Base-by-base conservation (phyloP, 2,888 invertebrate genomes). In the Neuroscelio doddi region DNA sequence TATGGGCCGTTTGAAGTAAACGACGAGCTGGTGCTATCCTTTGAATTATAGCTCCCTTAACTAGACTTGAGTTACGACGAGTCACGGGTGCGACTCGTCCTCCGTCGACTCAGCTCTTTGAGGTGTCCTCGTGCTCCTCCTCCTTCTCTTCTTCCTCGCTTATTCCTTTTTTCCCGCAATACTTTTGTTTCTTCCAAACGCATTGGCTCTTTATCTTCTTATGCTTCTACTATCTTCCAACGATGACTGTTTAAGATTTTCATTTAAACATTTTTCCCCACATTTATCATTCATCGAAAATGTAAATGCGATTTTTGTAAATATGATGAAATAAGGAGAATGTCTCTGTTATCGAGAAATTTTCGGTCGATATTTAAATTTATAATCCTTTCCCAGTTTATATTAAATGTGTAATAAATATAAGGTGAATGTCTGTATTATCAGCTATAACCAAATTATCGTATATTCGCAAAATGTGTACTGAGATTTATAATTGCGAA, bases 21-120 rank as follows among this genome's bases (percentile, higher is more conserved):
- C 76, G 77, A 74, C 77, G 81, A 80, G 75, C 77, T 76, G 79
- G 80, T 81, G 80, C 79, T 81, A 82, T 80, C 80, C 80, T 68
- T 76, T 82, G 80, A 82, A 81, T 83, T 83, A 82, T 83, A 77
- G 80, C 82, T 81, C 80, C 79, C 81, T 81, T 81, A 83, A 83
- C 82, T 81, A 83, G 83, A 80, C 81, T 80, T 81, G 82, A 82
- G 80, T 83, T 83, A 82, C 81, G 81, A 78, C 79, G 81, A 77
- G 77, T 73, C 76, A 72, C 70, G 57, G 41, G 66, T 55, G 69
- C 72, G 67, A 72, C 77, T 68, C 71, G 73, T 72, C 73, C 74
- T 77, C 71, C 71, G 70, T 69, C 68, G 70, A 68, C 72, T 41
- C 61, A 42, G 66, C 69, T 73, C 74, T 73, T 71, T 70, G 70